These are phyloP conservation scores for Ophioninae sp. DNA, from an alignment of 2,888 invertebrate genomes.

Conservation along the genomic window DNA sequence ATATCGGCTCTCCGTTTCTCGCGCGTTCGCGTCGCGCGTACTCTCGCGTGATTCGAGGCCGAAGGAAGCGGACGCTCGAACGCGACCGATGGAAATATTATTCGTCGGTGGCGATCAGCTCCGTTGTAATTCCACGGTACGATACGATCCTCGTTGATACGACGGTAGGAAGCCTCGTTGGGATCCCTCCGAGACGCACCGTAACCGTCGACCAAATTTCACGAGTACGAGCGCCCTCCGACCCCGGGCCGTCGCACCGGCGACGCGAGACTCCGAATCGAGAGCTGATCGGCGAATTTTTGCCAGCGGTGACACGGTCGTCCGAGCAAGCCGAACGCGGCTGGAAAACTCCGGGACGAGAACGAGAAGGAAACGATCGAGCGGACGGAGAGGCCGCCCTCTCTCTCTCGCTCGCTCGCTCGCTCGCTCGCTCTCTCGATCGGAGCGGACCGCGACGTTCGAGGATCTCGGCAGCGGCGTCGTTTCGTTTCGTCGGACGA, in stretches of 20 bases:
- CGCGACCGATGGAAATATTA: constrained; percentile 66
- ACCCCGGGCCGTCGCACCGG: too few species aligned
- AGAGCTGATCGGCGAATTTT: too few species aligned
- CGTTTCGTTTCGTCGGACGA: constrained; percentile 27
- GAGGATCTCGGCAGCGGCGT: constrained; percentile 9
- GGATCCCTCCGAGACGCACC: neutral
- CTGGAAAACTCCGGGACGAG: neutral
- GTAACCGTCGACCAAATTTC: neutral
- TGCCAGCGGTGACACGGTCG: too few species aligned
- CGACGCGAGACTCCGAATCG: too few species aligned
- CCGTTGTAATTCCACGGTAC: constrained; percentile 76
- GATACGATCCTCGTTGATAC: constrained; percentile 78
- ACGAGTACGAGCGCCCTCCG: constrained; percentile 1
- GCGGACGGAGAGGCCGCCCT: too few species aligned
- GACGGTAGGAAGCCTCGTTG: constrained; percentile 58
- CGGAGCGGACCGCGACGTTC: neutral
- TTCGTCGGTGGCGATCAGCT: constrained; percentile 69
- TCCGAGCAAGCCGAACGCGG: neutral
- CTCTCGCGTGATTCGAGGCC: constrained; percentile 59
- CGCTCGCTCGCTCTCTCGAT: too few species aligned
- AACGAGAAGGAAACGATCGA: neutral
- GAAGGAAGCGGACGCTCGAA: constrained; percentile 65
- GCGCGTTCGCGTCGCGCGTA: constrained; percentile 67
- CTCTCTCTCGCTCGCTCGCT: too few species aligned
- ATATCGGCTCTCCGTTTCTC: constrained; percentile 61